Conservation (phyloP, 1,140 invertebrate species). For the Doryteuthis pealeii region DNA sequence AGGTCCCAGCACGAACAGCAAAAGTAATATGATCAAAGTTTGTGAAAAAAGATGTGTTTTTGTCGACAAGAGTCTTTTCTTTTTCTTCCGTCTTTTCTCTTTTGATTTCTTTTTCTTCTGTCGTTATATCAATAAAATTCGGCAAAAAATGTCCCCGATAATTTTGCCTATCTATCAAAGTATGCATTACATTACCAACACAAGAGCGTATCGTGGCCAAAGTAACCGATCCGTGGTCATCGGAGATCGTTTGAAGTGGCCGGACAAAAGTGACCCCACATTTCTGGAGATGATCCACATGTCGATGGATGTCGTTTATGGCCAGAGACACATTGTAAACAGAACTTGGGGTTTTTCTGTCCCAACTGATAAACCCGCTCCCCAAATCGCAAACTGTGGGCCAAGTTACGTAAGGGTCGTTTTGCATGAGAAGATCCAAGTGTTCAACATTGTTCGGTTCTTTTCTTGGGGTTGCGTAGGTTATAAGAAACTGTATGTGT, state of each 20-base stretch:
- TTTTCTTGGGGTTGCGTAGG: not conserved
- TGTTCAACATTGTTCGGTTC: not conserved
- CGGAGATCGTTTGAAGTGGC: slow-evolving; percentile 38
- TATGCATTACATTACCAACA: slow-evolving; percentile 63
- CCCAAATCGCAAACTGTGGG: not conserved
- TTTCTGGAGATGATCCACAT: slow-evolving; percentile 40
- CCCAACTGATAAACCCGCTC: not conserved
- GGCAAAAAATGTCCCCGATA: slow-evolving; percentile 61
- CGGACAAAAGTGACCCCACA: slow-evolving; percentile 47
- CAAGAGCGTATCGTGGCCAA: slow-evolving; percentile 61
- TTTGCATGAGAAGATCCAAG: not conserved
- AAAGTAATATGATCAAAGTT: slow-evolving; percentile 64
- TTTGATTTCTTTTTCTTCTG: not conserved
- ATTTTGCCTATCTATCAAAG: slow-evolving; percentile 57
- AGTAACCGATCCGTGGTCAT: slow-evolving; percentile 52
- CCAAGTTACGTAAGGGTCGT: not conserved
- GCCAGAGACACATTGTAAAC: slow-evolving; percentile 63
- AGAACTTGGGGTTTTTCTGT: too few species aligned
- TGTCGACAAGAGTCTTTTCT: not conserved
- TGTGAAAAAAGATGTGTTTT: slow-evolving; percentile 23
- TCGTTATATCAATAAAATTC: slow-evolving; percentile 44
- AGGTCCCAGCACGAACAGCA: slow-evolving; percentile 57
- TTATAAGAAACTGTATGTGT: not conserved
- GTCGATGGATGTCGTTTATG: slow-evolving; percentile 57
- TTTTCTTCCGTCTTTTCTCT: not conserved